These are phyloP conservation scores for Syngnathoides biaculeatus DNA, from an alignment of 2,113 vertebrate genomes.

Conservation along the genomic window DNA sequence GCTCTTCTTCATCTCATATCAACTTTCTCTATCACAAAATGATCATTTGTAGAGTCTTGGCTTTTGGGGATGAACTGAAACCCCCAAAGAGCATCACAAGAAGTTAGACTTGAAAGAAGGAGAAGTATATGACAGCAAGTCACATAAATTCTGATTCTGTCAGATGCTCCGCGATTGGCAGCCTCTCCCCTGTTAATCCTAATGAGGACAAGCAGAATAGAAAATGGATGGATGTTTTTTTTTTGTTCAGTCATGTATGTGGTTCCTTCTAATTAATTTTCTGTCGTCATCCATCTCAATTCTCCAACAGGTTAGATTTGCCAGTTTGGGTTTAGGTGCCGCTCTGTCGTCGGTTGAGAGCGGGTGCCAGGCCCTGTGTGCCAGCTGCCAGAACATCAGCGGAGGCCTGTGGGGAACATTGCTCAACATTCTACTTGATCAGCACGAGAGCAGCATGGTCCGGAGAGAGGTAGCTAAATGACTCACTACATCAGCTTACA, in stretches of 20 bases:
- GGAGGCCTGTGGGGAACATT: conserved; percentile 94
- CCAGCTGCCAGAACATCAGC: conserved; percentile 95
- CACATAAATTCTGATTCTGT: conserved; percentile 15
- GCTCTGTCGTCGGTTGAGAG: conserved; percentile 82
- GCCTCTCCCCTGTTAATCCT: too few species aligned
- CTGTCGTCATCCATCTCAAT: conserved; percentile 4
- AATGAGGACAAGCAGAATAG: background rate
- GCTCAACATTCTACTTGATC: conserved; percentile 91
- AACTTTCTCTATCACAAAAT: conserved; percentile 31
- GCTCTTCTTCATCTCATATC: conserved; percentile 1
- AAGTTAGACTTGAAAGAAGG: conserved; percentile 15
- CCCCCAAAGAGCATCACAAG: conserved; percentile 7
- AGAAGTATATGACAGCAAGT: conserved; percentile 37
- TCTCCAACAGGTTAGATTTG: conserved; percentile 84
- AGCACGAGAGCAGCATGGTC: conserved; percentile 89
- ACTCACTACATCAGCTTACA: background rate
- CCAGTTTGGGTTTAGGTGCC: conserved; percentile 86
- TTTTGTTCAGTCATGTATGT: background rate
- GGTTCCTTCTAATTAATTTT: background rate
- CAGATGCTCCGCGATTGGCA: too few species aligned
- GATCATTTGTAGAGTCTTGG: conserved; percentile 16
- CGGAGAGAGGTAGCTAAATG: conserved; percentile 83
- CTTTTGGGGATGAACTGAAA: conserved; percentile 29
- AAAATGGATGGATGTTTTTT: background rate
- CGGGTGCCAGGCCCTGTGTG: conserved; percentile 84